Evolutionary conservation across 2,797 vertebrate species (phyloP).

Genomic region (Tadarida brasiliensis): DNA sequence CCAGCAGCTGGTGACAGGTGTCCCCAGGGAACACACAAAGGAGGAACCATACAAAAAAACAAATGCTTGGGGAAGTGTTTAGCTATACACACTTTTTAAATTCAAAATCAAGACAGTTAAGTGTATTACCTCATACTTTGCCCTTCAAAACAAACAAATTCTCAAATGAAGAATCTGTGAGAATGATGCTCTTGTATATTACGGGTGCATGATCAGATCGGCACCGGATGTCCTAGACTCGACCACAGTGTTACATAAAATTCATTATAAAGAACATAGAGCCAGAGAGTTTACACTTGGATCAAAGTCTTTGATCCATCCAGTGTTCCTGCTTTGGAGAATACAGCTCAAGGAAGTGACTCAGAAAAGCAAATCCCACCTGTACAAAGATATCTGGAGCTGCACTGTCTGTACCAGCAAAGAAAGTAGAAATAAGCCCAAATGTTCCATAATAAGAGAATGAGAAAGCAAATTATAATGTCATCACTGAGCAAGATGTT

Average conservation of each 20-base stretch:
- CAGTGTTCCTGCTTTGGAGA: background rate
- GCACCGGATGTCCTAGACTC: background rate
- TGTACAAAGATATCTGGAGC: background rate
- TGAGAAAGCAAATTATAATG: background rate
- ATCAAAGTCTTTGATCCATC: background rate
- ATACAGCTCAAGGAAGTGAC: background rate
- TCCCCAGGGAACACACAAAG: background rate
- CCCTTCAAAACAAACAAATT: background rate
- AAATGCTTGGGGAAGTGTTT: background rate
- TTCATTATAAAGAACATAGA: background rate
- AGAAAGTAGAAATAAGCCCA: background rate
- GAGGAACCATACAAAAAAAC: background rate
- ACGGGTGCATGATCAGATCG: background rate
- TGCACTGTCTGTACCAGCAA: background rate
- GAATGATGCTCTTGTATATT: background rate
- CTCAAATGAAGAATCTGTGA: constrained; percentile 42
- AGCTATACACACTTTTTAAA: background rate
- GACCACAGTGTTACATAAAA: background rate
- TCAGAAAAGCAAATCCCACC: background rate
- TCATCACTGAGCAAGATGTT: background rate
- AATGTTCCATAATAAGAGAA: background rate
- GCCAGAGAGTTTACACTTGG: background rate
- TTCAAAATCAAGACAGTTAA: constrained; percentile 46
- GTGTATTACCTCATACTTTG: background rate
- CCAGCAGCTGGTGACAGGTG: background rate